Evolutionary conservation across 2,797 vertebrate species (phyloP).

Genomic region (Galagoides demidoff): DNA sequence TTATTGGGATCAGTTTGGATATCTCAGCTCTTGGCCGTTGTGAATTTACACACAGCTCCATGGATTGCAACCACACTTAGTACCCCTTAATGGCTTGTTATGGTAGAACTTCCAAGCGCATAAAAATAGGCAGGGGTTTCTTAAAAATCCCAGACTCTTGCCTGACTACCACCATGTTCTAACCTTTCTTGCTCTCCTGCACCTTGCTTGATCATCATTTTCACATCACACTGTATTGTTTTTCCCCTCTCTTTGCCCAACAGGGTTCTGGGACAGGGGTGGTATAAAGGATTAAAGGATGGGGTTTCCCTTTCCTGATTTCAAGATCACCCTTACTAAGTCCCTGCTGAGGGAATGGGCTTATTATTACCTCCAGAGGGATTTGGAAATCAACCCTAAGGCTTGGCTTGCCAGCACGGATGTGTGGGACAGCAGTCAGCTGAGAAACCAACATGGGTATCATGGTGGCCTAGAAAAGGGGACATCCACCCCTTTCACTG

Average conservation of each 20-base stretch:
- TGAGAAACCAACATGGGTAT: constrained; percentile 12
- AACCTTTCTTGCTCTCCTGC: neutral
- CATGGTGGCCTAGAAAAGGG: neutral
- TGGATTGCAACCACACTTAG: neutral
- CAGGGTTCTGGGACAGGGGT: neutral
- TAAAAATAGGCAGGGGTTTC: neutral
- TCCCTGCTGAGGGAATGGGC: neutral
- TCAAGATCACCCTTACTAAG: neutral
- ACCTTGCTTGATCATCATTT: neutral
- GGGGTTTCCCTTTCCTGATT: neutral
- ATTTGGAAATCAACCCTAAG: constrained; percentile 30
- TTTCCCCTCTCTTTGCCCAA: neutral
- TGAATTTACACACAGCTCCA: neutral
- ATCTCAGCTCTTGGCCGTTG: neutral
- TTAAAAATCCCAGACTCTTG: constrained; percentile 21
- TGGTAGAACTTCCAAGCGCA: neutral
- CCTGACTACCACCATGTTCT: neutral
- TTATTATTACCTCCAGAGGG: neutral
- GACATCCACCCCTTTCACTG: neutral
- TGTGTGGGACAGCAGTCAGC: constrained; percentile 10
- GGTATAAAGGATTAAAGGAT: neutral
- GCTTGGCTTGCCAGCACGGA: neutral
- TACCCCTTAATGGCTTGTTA: neutral
- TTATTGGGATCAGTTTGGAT: neutral
- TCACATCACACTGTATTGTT: neutral